These are phyloP conservation scores for Drosophila infuscata DNA, from an alignment of 2,888 invertebrate species.

Conservation along the genomic window DNA sequence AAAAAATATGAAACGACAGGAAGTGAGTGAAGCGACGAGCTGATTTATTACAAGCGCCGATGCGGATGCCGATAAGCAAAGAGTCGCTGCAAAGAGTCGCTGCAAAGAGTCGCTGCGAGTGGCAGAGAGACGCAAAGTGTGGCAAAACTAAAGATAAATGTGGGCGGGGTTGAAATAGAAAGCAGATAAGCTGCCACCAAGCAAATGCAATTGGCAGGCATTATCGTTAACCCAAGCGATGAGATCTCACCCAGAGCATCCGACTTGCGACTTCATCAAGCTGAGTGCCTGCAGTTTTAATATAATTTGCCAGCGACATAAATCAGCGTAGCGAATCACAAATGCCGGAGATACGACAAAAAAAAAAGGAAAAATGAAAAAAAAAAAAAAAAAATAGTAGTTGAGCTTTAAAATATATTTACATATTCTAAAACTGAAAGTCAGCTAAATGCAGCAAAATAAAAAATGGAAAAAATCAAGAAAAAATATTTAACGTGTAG, in stretches of 20 bases:
- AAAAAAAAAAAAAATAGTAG: conserved; percentile 20
- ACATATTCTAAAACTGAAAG: conserved; percentile 52
- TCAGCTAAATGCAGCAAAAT: conserved; percentile 16
- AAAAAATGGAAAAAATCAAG: conserved; percentile 9
- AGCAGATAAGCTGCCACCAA: conserved; percentile 35
- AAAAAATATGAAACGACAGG: conserved; percentile 35
- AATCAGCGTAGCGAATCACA: conserved; percentile 31
- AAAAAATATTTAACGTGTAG: conserved; percentile 41
- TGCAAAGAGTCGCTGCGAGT: conserved; percentile 9
- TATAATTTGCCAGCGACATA: conserved; percentile 61
- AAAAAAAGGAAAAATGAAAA: conserved; percentile 5
- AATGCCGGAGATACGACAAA: conserved; percentile 2
- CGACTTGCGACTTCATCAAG: conserved; percentile 60
- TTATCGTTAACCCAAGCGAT: conserved; percentile 53
- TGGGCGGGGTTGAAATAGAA: conserved; percentile 4
- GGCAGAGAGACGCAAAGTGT: conserved; percentile 3
- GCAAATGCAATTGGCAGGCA: conserved; percentile 74
- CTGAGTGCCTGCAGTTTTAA: conserved; percentile 72
- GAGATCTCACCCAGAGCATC: conserved; percentile 35
- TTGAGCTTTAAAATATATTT: conserved; percentile 53
- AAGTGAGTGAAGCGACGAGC: conserved; percentile 59
- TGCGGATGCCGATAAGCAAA: conserved; percentile 57
- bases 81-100: conserved; percentile 23
- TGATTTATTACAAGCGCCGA: conserved; percentile 75
- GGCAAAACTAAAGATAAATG: conserved; percentile 5